Evolutionary conservation across 92 coral and sea anemone genomes (phyloP).

Genomic region (Paramuricea clavata): DNA sequence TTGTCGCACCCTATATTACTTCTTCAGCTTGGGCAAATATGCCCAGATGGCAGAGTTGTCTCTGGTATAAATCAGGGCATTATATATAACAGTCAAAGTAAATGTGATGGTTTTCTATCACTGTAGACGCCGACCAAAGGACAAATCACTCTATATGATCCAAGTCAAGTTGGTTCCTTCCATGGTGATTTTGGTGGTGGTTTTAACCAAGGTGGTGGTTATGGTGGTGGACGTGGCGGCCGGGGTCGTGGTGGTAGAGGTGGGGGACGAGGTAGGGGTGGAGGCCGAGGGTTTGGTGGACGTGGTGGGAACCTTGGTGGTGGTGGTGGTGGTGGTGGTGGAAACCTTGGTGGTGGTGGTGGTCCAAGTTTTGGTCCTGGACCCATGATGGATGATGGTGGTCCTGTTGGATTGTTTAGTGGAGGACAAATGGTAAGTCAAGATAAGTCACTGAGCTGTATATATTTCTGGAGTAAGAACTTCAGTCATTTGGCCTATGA

Average conservation of each 20-base stretch:
- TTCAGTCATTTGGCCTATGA: too few relatives aligned
- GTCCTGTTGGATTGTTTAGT: slow-evolving; percentile 37
- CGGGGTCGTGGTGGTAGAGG: slow-evolving; percentile 67
- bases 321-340: slow-evolving; percentile 75
- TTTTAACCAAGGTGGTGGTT: slow-evolving; percentile 49
- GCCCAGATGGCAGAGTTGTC: too few relatives aligned
- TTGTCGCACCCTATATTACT: too few relatives aligned
- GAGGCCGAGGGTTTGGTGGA: slow-evolving; percentile 64
- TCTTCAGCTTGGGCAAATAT: too few relatives aligned
- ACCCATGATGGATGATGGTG: slow-evolving; percentile 33
- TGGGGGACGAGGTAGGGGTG: slow-evolving; percentile 71
- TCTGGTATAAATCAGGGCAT: too few relatives aligned
- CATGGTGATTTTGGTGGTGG: slow-evolving; percentile 85
- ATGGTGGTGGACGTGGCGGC: slow-evolving; percentile 62
- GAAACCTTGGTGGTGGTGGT: too few relatives aligned
- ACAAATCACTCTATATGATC: slow-evolving; percentile 86
- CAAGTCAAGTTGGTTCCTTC: slow-evolving; percentile 65
- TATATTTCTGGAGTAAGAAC: too few relatives aligned
- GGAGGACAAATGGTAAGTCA: slow-evolving; percentile 72
- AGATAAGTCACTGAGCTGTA: too few relatives aligned
- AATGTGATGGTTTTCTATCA: slow-evolving; percentile 9
- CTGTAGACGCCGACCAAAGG: slow-evolving; percentile 88
- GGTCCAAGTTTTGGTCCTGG: slow-evolving; percentile 52
- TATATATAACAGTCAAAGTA: too few relatives aligned
- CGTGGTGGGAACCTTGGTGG: slow-evolving; percentile 69